Conservation (phyloP, 1,140 invertebrate genomes). For the Drosophila watanabei region DNA sequence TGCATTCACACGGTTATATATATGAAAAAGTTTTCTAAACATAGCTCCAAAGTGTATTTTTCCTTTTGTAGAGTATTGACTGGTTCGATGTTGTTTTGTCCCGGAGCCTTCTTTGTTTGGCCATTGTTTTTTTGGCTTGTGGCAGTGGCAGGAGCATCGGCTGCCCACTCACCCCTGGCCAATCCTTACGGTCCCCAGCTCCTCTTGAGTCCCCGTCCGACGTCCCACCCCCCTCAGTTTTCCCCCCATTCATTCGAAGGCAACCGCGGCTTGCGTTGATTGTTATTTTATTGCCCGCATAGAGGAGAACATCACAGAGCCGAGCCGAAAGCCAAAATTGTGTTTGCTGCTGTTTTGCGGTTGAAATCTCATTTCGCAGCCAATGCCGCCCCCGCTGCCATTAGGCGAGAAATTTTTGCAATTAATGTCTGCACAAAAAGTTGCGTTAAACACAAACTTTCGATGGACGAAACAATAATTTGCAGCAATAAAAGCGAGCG, state of each 20-base stretch:
- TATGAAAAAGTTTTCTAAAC: neutral
- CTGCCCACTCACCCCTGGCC: neutral
- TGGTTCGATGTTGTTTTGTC: neutral
- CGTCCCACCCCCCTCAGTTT: neutral
- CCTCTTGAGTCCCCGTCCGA: neutral
- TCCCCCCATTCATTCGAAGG: neutral
- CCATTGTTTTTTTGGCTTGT: slow-evolving; percentile 3
- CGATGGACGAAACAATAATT: slow-evolving; percentile 45
- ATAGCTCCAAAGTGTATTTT: neutral
- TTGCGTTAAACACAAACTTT: slow-evolving; percentile 44
- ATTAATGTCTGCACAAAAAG: slow-evolving; percentile 52
- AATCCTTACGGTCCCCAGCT: neutral
- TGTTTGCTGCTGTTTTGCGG: slow-evolving; percentile 76
- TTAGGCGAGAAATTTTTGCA: slow-evolving; percentile 52
- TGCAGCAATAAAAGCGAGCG: slow-evolving; percentile 14
- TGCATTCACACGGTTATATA: neutral
- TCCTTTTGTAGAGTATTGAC: neutral
- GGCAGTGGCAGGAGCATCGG: neutral
- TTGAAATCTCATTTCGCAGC: slow-evolving; percentile 74
- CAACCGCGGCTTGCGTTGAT: slow-evolving; percentile 77
- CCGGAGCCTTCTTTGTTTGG: neutral
- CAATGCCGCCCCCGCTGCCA: slow-evolving; percentile 6
- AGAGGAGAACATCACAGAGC: slow-evolving; percentile 65
- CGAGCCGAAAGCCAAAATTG: slow-evolving; percentile 71
- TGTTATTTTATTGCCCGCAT: slow-evolving; percentile 78